Evolutionary conservation across 2,113 vertebrate genomes (phyloP), one percentile per base, ranked within the genome.

Genomic region (Hystrix brachyura): DNA sequence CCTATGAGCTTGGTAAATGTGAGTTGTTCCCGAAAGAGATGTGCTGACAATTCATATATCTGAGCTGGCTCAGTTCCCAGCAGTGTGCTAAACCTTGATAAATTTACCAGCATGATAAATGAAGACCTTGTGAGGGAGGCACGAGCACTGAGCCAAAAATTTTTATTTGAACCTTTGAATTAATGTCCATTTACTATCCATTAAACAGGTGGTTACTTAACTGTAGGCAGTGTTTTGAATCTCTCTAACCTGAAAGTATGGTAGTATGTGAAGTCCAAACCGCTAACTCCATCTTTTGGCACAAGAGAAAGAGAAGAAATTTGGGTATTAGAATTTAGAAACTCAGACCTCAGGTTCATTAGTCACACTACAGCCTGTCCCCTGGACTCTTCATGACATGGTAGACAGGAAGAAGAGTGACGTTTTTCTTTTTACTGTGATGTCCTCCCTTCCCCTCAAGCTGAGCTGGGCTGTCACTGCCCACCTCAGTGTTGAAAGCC

Each of bases 81-180:
- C 32, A 38, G 53, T 48, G 46, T n/a, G 80, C 64, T 92, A 62
- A 60, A 55, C 38, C 48, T 93, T 85, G 46, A 82, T 71, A 67
- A 87, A 84, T 84, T 95, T 53, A 62, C 85, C 7, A 34, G 59
- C 29, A 95, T 60, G 71, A 92, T 81, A 86, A 78, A 86, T 84
- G 81, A 91, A 95, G 71, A 95, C 62, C 51, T 95, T 65, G 53
- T 18, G 51, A 93, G 32, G 69, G 25, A 88, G 82, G 12, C 15
- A 27, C 7, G 46, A 69, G 18, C 1, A 1, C 65, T 34, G 23
- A 97, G 86, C 48, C 80, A 91, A 95, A 80, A 92, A 64, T 25
- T 67, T 87, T 90, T 90, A 80, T 87, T 92, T 97, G 69, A 87
- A 74, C n/a, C 91, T 96, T 74, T 87, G 53, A 94, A 67, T 94